Evolutionary conservation across 2,797 vertebrate genomes (phyloP).

Genomic region (Acanthornis magna): DNA sequence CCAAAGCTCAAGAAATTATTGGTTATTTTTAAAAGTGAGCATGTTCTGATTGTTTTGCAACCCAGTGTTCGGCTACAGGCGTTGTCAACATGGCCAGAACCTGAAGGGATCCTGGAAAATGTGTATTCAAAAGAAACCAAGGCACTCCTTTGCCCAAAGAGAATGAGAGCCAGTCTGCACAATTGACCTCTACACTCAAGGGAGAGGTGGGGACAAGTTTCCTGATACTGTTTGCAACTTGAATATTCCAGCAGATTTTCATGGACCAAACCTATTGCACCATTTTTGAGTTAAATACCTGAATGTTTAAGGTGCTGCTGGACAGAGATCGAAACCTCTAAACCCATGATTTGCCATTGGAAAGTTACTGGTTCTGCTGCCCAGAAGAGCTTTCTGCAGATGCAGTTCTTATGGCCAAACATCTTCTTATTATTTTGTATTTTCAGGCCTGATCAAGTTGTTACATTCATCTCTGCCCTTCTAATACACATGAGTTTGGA

Average conservation of each 20-base stretch:
- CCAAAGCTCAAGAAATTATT: not conserved
- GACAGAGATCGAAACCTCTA: not conserved
- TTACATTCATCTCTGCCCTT: not conserved
- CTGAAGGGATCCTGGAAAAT: not conserved
- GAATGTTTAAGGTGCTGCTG: not conserved
- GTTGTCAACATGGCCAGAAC: not conserved
- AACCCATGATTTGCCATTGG: not conserved
- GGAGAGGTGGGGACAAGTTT: not conserved
- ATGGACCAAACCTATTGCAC: not conserved
- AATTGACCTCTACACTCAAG: not conserved
- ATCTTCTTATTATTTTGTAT: not conserved
- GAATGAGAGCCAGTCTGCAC: not conserved
- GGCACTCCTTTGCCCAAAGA: not conserved
- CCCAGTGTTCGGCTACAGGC: not conserved
- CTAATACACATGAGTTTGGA: rapidly evolving
- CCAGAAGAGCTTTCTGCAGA: not conserved
- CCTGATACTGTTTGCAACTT: not conserved
- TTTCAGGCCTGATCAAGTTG: not conserved
- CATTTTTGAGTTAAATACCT: not conserved
- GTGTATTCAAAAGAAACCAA: not conserved
- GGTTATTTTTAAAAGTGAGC: not conserved
- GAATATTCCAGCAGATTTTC: not conserved
- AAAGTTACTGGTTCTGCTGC: not conserved
- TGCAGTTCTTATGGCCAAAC: not conserved
- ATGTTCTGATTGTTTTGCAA: not conserved